A percentile compares a stretch with the other conserved stretches of the same genome.
phyloP scores from a whole-genome alignment of 2,113 vertebrate genomes.

The Lanius collurio region DNA sequence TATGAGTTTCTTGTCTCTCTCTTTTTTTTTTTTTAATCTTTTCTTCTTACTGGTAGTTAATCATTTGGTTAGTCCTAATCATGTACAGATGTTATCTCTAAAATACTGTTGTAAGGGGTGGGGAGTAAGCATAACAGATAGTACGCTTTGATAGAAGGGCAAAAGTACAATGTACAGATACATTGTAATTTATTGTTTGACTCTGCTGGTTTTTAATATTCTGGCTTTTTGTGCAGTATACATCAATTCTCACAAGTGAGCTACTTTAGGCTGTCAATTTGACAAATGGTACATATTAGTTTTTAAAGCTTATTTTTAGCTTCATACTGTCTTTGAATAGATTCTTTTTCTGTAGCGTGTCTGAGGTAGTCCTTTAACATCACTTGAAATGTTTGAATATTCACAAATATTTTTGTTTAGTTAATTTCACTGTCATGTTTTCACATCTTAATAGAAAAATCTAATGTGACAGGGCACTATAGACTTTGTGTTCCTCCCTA shows the following conservation, averaged over 20 bases:
- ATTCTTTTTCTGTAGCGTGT: background rate
- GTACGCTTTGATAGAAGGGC: background rate
- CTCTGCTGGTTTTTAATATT: constrained; percentile 7
- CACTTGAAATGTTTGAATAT: background rate
- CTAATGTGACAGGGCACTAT: background rate
- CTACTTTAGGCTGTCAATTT: constrained; percentile 9
- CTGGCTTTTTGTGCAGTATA: background rate
- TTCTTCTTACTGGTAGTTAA: background rate
- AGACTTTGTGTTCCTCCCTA: background rate
- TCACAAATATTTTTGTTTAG: constrained; percentile 1
- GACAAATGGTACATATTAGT: constrained; percentile 37
- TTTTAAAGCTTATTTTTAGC: constrained; percentile 22
- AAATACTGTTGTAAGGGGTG: background rate
- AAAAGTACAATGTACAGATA: background rate
- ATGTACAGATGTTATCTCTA: background rate
- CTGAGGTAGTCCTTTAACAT: background rate
- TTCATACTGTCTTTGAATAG: background rate
- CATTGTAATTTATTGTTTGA: background rate
- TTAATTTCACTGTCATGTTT: background rate
- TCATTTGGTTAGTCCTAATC: background rate
- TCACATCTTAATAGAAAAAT: background rate
- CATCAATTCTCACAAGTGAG: background rate
- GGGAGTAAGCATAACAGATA: background rate
- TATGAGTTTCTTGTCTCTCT: background rate
- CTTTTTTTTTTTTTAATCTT: background rate